Evolutionary conservation across 1,140 invertebrate genomes (phyloP).

Genomic region (Paralvinella palmiformis): DNA sequence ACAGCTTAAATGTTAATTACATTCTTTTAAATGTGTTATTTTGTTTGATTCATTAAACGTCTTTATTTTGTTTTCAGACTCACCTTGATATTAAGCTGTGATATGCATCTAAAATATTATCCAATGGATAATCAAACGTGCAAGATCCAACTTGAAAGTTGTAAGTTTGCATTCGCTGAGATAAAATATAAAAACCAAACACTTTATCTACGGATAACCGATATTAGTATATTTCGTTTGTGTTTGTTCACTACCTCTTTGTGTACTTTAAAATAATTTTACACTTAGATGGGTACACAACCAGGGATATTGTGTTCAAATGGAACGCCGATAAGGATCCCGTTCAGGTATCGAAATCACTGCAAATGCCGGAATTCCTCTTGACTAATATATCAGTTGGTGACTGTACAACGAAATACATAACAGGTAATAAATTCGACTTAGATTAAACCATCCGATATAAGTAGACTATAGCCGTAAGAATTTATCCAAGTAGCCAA

Average conservation of each 20-base stretch:
- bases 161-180: slow-evolving; percentile 5
- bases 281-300: background rate
- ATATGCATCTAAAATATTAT: slow-evolving; percentile 18
- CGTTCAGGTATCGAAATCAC: background rate
- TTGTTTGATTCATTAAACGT: no score
- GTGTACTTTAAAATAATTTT: background rate
- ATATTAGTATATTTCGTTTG: background rate
- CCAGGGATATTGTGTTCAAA: background rate
- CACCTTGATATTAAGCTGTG: slow-evolving; percentile 12
- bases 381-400: background rate
- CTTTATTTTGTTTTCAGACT: slow-evolving; percentile 10
- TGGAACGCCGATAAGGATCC: background rate
- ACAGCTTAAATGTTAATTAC: no score
- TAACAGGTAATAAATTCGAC: background rate
- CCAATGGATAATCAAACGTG: slow-evolving; percentile 23
- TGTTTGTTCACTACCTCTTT: background rate
- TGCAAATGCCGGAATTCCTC: background rate
- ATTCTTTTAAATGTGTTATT: no score
- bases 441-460: no score
- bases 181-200: background rate
- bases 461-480: background rate
- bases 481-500: background rate
- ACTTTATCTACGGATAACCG: background rate
- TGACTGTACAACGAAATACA: background rate
- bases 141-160: slow-evolving; percentile 16